Conservation (phyloP, 2,797 vertebrate species). For the Micromesistius poutassou region DNA sequence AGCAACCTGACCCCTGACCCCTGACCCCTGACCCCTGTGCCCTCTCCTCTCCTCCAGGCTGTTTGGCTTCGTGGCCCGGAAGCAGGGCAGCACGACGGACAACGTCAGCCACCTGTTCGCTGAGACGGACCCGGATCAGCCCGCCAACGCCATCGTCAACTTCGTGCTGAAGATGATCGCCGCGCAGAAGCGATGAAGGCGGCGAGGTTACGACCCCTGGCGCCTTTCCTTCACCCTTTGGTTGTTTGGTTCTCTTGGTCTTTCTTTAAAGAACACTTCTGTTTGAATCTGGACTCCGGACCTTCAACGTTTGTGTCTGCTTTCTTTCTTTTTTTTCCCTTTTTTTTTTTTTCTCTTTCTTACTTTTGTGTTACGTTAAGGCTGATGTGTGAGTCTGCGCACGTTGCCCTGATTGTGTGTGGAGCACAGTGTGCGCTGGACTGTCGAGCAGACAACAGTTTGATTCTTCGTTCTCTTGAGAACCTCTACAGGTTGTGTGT, state of each 20-base stretch:
- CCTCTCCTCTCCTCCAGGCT: slow-evolving; percentile 71
- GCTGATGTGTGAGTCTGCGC: neutral
- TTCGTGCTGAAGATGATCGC: slow-evolving; percentile 93
- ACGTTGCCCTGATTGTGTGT: neutral
- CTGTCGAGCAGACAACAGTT: neutral
- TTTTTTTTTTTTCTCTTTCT: slow-evolving; percentile 43
- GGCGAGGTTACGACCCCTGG: neutral
- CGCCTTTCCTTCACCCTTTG: slow-evolving; percentile 33
- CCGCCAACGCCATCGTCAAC: slow-evolving; percentile 94
- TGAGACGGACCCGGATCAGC: slow-evolving; percentile 91
- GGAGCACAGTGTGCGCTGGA: neutral
- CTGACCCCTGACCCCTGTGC: neutral
- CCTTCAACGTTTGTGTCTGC: slow-evolving; percentile 37
- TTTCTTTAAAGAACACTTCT: neutral
- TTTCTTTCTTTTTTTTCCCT: slow-evolving; percentile 44
- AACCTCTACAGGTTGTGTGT: neutral
- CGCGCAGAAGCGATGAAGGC: slow-evolving; percentile 91
- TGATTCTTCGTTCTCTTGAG: slow-evolving; percentile 21
- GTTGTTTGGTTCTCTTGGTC: slow-evolving; percentile 32
- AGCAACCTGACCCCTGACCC: no score
- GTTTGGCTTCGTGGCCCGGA: slow-evolving; percentile 95
- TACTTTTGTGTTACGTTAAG: slow-evolving; percentile 33
- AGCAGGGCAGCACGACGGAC: slow-evolving; percentile 97
- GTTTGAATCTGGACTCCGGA: slow-evolving; percentile 20
- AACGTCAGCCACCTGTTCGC: slow-evolving; percentile 98